A percentile compares a stretch with the other conserved stretches of the same genome.
Conservation (phyloP, 2,888 invertebrate genomes). For the Sphecodes monilicornis region DNA sequence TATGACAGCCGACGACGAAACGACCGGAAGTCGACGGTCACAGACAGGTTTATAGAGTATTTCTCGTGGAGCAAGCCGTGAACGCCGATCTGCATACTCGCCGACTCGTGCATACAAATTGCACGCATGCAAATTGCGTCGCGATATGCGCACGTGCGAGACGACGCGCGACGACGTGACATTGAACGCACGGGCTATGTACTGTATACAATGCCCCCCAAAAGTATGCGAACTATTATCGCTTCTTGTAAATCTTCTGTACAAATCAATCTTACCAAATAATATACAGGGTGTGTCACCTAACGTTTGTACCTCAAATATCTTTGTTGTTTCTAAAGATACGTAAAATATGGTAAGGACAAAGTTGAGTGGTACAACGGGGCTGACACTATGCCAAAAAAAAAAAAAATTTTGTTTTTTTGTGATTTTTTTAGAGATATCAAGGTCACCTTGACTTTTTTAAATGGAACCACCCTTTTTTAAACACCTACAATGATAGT, state of each 20-base stretch:
- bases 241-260: background rate
- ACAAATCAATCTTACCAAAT: background rate
- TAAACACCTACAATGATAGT: too few species aligned
- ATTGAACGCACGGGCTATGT: background rate
- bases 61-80: constrained; percentile 15
- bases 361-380: too few species aligned
- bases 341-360: too few species aligned
- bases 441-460: too few species aligned
- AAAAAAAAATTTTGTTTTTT: too few species aligned
- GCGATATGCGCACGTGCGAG: constrained; percentile 47
- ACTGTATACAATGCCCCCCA: background rate
- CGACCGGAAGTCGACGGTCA: background rate
- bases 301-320: too few species aligned
- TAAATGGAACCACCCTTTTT: too few species aligned
- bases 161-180: background rate
- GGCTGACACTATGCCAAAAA: too few species aligned
- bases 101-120: constrained; percentile 61
- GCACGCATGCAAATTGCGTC: constrained; percentile 63
- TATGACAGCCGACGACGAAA: background rate
- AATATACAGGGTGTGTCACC: too few species aligned
- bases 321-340: too few species aligned
- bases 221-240: background rate
- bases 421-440: too few species aligned
- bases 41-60: constrained; percentile 6
- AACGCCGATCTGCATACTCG: constrained; percentile 59